Evolutionary conservation across 2,113 vertebrate species (phyloP).

Genomic region (Rhinopithecus roxellana): DNA sequence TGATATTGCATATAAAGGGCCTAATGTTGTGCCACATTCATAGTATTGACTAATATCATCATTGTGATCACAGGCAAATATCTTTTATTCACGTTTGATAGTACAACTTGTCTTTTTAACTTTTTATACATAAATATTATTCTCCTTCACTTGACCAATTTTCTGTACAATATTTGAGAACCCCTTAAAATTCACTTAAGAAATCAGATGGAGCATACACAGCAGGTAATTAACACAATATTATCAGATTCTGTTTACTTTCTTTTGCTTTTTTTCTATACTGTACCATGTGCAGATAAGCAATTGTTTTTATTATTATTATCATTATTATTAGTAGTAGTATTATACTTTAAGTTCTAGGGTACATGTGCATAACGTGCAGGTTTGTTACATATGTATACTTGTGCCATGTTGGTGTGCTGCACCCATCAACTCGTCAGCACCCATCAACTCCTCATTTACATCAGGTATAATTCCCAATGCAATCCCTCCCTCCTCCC

Average conservation of each 20-base stretch:
- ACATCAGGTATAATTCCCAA: too few relatives aligned
- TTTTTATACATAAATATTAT: not conserved
- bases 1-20: not conserved
- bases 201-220: not conserved
- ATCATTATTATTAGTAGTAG: too few relatives aligned
- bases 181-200: not conserved
- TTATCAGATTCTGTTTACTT: not conserved
- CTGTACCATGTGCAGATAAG: not conserved
- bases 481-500: too few relatives aligned
- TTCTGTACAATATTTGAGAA: not conserved
- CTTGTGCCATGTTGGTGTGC: too few relatives aligned
- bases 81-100: not conserved
- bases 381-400: too few relatives aligned
- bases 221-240: not conserved
- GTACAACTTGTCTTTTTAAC: not conserved
- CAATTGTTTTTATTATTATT: not conserved
- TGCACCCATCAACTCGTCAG: too few relatives aligned
- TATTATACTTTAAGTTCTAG: too few relatives aligned
- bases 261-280: not conserved
- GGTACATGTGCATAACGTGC: too few relatives aligned
- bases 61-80: not conserved
- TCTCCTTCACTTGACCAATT: not conserved
- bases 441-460: too few relatives aligned
- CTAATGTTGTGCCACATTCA: not conserved
- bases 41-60: not conserved